phyloP scores from a whole-genome alignment of 2,797 vertebrate genomes.

The Apogon talboti region DNA sequence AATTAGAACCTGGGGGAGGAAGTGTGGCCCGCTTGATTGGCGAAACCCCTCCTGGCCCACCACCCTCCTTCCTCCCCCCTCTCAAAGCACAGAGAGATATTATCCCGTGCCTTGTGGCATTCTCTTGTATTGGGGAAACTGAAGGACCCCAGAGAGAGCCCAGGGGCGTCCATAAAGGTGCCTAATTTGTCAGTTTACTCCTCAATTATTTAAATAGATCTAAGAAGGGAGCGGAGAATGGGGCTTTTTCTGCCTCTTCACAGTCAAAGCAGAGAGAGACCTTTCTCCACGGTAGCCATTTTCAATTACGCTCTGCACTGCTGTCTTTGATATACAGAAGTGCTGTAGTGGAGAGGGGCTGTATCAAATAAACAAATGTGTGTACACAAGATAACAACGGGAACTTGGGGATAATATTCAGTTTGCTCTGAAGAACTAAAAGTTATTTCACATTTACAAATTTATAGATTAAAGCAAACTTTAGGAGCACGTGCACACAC shows the following conservation, averaged over 20 bases:
- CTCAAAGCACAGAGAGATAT: constrained; percentile 82
- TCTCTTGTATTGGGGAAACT: constrained; percentile 78
- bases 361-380: constrained; percentile 85
- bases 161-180: constrained; percentile 84
- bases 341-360: constrained; percentile 75
- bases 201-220: constrained; percentile 88
- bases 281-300: constrained; percentile 82
- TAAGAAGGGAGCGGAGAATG: constrained; percentile 80
- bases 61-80: constrained; percentile 55
- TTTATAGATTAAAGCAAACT: constrained; percentile 69
- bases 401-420: constrained; percentile 77
- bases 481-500: constrained; percentile 19
- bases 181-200: constrained; percentile 88
- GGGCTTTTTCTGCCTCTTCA: constrained; percentile 74
- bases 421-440: constrained; percentile 69
- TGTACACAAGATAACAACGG: constrained; percentile 82
- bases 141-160: constrained; percentile 81
- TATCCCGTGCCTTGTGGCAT: constrained; percentile 81
- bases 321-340: constrained; percentile 82
- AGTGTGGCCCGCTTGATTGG: constrained; percentile 86
- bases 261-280: constrained; percentile 78
- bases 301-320: constrained; percentile 79
- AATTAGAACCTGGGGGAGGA: constrained; percentile 88
- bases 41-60: constrained; percentile 84
- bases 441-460: constrained; percentile 68